phyloP scores from a whole-genome alignment of 2,888 invertebrate genomes.

The Harmothoe impar region DNA sequence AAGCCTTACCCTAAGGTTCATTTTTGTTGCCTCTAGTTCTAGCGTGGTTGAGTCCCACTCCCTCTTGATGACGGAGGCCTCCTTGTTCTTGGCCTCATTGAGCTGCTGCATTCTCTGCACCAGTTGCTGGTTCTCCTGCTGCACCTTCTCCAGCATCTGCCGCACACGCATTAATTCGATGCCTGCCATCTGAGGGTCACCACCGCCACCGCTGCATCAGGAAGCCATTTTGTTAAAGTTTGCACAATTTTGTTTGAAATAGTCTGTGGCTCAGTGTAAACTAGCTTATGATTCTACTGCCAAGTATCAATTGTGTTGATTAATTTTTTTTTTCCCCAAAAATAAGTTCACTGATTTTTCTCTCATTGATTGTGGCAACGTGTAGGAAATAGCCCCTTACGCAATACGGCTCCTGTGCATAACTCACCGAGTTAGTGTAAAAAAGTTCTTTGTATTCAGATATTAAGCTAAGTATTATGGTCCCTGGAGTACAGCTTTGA shows the following conservation, averaged over 20 bases:
- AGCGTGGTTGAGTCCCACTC: slow-evolving; percentile 73
- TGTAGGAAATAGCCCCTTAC: not conserved
- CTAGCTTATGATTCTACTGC: not conserved
- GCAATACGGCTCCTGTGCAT: no score
- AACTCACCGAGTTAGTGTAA: no score
- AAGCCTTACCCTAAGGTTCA: slow-evolving; percentile 73
- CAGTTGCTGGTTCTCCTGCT: not conserved
- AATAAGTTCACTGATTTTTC: not conserved
- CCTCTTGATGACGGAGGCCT: slow-evolving; percentile 63
- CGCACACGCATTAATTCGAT: not conserved
- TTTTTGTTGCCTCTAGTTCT: slow-evolving; percentile 73
- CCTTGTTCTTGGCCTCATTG: not conserved
- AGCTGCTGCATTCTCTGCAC: not conserved
- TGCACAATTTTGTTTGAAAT: not conserved
- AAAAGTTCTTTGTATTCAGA: no score
- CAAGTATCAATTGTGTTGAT: not conserved
- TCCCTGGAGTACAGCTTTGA: no score
- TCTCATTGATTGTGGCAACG: not conserved
- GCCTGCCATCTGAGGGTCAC: not conserved
- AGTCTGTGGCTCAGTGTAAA: not conserved
- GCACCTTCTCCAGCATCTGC: not conserved
- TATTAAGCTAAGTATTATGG: no score
- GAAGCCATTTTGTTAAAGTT: not conserved
- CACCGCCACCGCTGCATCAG: not conserved
- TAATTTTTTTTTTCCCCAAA: not conserved